These are phyloP conservation scores for Phymorhynchus buccinoides DNA, from an alignment of 1,140 invertebrate genomes.

Conservation along the genomic window DNA sequence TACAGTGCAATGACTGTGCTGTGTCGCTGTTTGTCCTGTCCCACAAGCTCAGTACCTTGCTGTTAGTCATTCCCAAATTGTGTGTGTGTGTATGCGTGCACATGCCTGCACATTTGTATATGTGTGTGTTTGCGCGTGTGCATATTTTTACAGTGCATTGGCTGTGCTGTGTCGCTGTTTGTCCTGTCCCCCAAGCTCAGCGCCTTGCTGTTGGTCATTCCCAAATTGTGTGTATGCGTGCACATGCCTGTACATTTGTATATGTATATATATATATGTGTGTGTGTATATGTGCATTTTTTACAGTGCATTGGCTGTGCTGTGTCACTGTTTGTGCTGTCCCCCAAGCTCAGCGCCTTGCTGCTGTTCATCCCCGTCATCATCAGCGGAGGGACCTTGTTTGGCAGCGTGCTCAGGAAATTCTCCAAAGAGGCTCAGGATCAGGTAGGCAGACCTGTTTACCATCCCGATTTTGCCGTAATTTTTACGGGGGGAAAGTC, in stretches of 20 bases:
- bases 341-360: background rate
- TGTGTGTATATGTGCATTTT: background rate
- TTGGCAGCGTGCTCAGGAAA: constrained; percentile 83
- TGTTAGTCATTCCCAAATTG: background rate
- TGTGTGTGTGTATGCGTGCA: background rate
- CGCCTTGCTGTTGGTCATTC: no score
- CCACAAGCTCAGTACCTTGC: no score
- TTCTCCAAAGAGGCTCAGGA: constrained; percentile 84
- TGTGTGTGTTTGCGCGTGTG: no score
- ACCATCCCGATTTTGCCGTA: no score
- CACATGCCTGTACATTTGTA: no score
- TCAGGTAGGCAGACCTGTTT: constrained; percentile 81
- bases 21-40: no score
- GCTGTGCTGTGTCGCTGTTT: background rate
- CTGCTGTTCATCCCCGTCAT: constrained; percentile 82
- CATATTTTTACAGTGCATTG: background rate
- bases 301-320: background rate
- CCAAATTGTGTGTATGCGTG: no score
- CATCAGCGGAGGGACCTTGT: constrained; percentile 83
- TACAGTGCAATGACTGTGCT: no score
- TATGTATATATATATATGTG: background rate
- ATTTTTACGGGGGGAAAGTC: no score
- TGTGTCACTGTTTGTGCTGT: background rate
- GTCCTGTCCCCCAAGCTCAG: no score
- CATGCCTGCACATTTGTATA: no score